phyloP scores from a whole-genome alignment of 1,140 invertebrate species.

The Gyrodactylus salaris region DNA sequence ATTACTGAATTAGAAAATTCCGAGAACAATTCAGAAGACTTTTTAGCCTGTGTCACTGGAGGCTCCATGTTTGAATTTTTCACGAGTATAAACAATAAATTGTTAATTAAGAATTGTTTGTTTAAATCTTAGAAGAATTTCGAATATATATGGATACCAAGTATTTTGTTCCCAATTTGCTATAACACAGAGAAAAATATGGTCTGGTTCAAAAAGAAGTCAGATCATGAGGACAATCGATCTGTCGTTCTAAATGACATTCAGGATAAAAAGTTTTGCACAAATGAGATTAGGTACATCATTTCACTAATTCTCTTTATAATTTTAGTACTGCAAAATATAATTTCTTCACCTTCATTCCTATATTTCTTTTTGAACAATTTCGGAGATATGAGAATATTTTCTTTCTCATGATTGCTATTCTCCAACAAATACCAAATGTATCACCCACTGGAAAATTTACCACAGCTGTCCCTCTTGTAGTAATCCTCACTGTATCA shows the following conservation, averaged over 20 bases:
- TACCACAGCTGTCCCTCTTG: conserved; percentile 36
- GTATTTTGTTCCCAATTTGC: background rate
- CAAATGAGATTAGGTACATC: conserved; percentile 1
- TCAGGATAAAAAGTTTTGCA: background rate
- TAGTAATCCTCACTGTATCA: conserved; percentile 62
- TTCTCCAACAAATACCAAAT: conserved; percentile 27
- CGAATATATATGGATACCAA: background rate
- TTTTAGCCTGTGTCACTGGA: background rate
- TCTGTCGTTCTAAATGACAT: background rate
- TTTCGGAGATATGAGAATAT: conserved; percentile 85
- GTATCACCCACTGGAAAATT: conserved; percentile 20
- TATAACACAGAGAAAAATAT: too few species aligned
- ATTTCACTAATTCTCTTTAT: background rate
- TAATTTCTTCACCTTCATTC: conserved; percentile 58
- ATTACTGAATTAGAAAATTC: background rate
- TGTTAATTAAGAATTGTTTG: background rate
- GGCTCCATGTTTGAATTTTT: background rate
- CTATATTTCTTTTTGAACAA: conserved; percentile 81
- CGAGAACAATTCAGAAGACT: background rate
- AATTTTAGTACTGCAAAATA: conserved; percentile 48
- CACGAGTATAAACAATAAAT: background rate
- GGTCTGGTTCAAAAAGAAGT: background rate
- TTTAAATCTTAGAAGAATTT: background rate
- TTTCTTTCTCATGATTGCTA: conserved; percentile 80
- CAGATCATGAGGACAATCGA: background rate